A percentile compares a stretch with the other conserved stretches of the same genome.
These are phyloP conservation scores for Limnodromus scolopaceus DNA, from an alignment of 2,797 vertebrate genomes.

Conservation along the genomic window DNA sequence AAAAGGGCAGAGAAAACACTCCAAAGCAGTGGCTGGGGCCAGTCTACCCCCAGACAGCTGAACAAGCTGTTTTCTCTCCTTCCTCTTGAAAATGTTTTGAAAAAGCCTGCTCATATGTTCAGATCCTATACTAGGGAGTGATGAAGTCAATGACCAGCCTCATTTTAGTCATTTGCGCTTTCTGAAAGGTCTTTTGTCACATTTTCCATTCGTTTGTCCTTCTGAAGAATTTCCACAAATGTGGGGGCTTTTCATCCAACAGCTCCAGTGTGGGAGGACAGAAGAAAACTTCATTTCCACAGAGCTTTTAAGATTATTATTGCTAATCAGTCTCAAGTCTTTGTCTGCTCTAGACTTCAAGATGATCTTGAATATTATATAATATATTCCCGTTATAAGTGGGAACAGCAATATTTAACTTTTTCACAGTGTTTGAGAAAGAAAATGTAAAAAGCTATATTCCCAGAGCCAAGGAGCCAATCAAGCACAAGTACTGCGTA, in stretches of 20 bases:
- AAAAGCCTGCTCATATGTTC: not conserved
- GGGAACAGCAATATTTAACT: not conserved
- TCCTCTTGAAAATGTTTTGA: not conserved
- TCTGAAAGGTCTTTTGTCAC: not conserved
- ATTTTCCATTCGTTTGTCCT: not conserved
- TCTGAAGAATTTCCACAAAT: not conserved
- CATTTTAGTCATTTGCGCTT: not conserved
- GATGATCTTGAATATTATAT: not conserved
- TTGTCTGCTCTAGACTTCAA: not conserved
- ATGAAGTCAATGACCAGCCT: not conserved
- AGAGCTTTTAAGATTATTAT: not conserved
- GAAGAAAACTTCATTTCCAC: not conserved
- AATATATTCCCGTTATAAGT: not conserved
- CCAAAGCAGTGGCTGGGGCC: not conserved
- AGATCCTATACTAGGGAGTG: not conserved
- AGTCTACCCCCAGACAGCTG: fast-evolving
- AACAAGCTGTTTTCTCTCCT: not conserved
- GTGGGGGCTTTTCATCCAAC: not conserved
- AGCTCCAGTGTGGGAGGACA: not conserved
- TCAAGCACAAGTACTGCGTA: not conserved
- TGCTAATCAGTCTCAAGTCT: not conserved
- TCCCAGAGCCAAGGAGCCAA: not conserved
- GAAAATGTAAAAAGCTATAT: not conserved
- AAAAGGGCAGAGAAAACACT: not conserved
- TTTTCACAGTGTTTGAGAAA: not conserved